Evolutionary conservation across 2,888 invertebrate species (phyloP), one percentile per base, ranked within the genome.

Genomic region (Hemaris fuciformis): DNA sequence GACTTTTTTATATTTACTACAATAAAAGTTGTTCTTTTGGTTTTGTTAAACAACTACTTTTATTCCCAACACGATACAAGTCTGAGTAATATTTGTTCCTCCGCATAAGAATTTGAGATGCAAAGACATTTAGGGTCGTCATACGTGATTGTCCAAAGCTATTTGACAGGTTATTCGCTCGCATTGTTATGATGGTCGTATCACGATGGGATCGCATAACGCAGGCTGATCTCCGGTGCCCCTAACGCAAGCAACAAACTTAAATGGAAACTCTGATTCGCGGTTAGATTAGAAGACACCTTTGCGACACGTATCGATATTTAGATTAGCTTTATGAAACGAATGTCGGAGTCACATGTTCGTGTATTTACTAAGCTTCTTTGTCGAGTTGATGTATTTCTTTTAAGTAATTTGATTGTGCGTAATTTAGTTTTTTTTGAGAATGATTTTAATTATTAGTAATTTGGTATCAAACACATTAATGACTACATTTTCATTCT

Each of bases 191-290:
- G 68, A 68, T 71, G 67, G 68, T 65, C 68, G n/a, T 67, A 72
- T 71, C 69, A 59, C 66, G 67, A 65, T 69, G 66, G 67, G 67
- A 68, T 72, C 70, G 73, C 75, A 70, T 77, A 75, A 76, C 75
- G 68, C 71, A 67, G 73, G 69, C 65, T 79, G 79, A 81, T 80
- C 79, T 79, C 77, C 72, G 75, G 69, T 73, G 69, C 68, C 75
- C 75, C 75, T 74, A 73, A 76, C 75, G 76, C 74, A 78, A 79
- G 71, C 76, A 79, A 79, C 78, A 80, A 86, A 84, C 84, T 83
- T 83, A 79, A 81, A 84, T 84, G 78, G 80, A 79, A 82, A 76
- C 76, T 71, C 76, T 77, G 80, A 80, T 81, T 77, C 73, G 71
- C 66, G 64, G 68, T 66, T 76, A 77, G 77, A 80, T 79, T 75